A percentile compares a stretch with the other conserved stretches of the same genome.
Evolutionary conservation across 1,140 invertebrate genomes (phyloP).

Genomic region (Eulimnadia texana): DNA sequence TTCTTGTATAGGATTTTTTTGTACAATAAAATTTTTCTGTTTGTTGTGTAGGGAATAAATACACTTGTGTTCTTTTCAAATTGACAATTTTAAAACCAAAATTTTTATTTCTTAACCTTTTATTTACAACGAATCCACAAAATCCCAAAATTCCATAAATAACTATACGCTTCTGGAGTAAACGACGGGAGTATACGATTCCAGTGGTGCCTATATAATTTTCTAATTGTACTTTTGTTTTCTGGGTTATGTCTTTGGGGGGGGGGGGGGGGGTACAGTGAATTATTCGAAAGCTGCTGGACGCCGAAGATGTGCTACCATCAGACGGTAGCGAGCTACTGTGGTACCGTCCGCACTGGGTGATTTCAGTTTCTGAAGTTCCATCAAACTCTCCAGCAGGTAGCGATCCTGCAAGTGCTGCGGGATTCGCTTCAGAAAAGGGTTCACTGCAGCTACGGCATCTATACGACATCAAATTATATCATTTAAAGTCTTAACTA

Average conservation of each 20-base stretch:
- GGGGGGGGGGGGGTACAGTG: too few species aligned
- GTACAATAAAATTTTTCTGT: not conserved
- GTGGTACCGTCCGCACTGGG: slow-evolving; percentile 21
- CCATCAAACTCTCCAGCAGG: slow-evolving; percentile 29
- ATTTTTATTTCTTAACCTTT: too few species aligned
- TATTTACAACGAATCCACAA: too few species aligned
- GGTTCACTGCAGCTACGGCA: slow-evolving; percentile 53
- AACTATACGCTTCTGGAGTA: too few species aligned
- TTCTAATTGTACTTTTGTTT: too few species aligned
- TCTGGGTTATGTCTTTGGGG: too few species aligned
- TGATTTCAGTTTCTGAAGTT: slow-evolving; percentile 23
- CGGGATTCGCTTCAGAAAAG: slow-evolving; percentile 52
- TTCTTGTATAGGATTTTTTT: not conserved
- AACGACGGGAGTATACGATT: too few species aligned
- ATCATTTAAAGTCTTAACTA: slow-evolving; percentile 4
- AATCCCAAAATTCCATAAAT: too few species aligned
- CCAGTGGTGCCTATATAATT: too few species aligned
- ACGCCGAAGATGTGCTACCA: slow-evolving; percentile 22
- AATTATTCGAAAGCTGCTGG: not conserved
- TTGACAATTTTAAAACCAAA: too few species aligned
- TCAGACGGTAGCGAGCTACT: slow-evolving; percentile 22
- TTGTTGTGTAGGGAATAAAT: not conserved
- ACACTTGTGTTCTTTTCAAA: not conserved
- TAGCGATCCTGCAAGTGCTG: slow-evolving; percentile 44
- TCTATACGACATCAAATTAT: slow-evolving; percentile 32